phyloP scores from a whole-genome alignment of 2,797 vertebrate genomes.

The Malacoctenus gilli region DNA sequence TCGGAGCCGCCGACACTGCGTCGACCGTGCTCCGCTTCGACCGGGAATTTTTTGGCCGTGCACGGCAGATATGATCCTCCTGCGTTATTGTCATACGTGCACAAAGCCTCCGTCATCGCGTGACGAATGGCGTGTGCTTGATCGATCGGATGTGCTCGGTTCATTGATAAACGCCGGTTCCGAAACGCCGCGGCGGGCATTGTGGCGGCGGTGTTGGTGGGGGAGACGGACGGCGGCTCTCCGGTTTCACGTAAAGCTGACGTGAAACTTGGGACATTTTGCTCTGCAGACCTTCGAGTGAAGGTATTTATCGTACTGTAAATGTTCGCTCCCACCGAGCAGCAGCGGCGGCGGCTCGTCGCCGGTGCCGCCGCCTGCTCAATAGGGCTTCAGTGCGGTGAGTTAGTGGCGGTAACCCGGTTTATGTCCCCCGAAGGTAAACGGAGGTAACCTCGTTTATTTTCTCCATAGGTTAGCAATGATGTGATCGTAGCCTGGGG shows the following conservation, averaged over 20 bases:
- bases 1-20: conserved; percentile 28
- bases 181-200: conserved; percentile 48
- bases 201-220: conserved; percentile 56
- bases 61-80: background rate
- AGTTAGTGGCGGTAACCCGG: too few relatives aligned
- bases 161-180: conserved; percentile 70
- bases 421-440: conserved; percentile 47
- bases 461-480: conserved; percentile 40
- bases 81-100: background rate
- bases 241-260: conserved; percentile 34
- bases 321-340: background rate
- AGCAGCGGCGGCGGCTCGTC: background rate
- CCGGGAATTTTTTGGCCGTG: conserved; percentile 5
- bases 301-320: background rate
- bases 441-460: conserved; percentile 28
- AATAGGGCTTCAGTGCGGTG: too few relatives aligned
- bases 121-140: conserved; percentile 35
- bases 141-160: conserved; percentile 51
- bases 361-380: conserved; percentile 13
- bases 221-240: too few relatives aligned
- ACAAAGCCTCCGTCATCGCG: conserved; percentile 4
- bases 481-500: conserved; percentile 4
- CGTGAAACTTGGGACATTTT: conserved; percentile 50
- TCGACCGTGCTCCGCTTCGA: conserved; percentile 36
- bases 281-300: background rate